Conservation (phyloP, 2,888 invertebrate species). For the Notocelia uddmanniana region DNA sequence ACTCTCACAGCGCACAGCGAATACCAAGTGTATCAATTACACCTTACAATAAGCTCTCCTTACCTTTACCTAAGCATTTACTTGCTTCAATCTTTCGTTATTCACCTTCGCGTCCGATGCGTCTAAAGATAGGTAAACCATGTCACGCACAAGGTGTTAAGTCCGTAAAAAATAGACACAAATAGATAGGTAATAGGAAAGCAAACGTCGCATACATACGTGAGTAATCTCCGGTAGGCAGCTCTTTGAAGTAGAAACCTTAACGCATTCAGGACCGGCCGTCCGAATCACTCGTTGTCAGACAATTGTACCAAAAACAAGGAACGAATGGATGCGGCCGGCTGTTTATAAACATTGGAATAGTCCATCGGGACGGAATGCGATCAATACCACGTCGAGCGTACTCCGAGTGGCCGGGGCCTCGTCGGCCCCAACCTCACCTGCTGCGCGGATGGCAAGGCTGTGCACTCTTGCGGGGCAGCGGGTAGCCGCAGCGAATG, state of each 20-base stretch:
- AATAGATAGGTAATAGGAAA: constrained; percentile 24
- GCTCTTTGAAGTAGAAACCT: constrained; percentile 57
- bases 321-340: constrained; percentile 73
- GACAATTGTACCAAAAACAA: constrained; percentile 73
- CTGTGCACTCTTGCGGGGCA: constrained; percentile 60
- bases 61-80: neutral
- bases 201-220: constrained; percentile 56
- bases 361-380: constrained; percentile 65
- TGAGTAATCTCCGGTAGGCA: constrained; percentile 64
- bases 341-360: constrained; percentile 84
- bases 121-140: constrained; percentile 2
- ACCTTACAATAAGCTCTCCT: constrained; percentile 5
- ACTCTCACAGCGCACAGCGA: constrained; percentile 19
- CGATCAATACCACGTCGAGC: constrained; percentile 72
- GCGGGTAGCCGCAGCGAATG: constrained; percentile 60
- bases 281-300: constrained; percentile 61
- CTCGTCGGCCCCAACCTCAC: constrained; percentile 71
- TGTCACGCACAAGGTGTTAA: neutral
- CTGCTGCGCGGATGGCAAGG: constrained; percentile 66
- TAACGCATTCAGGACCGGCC: constrained; percentile 67
- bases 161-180: constrained; percentile 21
- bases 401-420: constrained; percentile 65
- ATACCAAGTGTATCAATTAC: constrained; percentile 6
- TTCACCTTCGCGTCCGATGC: neutral
- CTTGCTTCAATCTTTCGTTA: neutral